phyloP scores from a whole-genome alignment of 2,797 vertebrate species.

The Podarcis siculus region DNA sequence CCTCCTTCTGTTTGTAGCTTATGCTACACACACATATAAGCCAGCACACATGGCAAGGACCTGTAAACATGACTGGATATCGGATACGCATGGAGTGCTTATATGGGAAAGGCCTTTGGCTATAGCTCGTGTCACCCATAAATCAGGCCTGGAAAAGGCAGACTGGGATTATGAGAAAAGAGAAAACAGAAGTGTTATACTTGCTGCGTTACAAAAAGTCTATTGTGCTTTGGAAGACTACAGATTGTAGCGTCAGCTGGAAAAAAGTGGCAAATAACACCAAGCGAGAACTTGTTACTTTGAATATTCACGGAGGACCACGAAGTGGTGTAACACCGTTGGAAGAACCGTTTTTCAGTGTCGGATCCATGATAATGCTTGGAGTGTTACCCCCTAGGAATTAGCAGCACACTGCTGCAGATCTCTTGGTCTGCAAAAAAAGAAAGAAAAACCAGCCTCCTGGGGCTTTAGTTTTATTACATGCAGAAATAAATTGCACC shows the following conservation, averaged over 20 bases:
- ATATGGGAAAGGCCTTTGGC: neutral
- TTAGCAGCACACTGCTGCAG: neutral
- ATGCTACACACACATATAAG: neutral
- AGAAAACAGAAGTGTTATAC: constrained; percentile 62
- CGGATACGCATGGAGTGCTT: too few species aligned
- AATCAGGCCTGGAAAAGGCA: neutral
- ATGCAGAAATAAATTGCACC: neutral
- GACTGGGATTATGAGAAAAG: constrained; percentile 71
- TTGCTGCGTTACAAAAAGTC: constrained; percentile 68
- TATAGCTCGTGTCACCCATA: neutral
- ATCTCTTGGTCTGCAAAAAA: neutral
- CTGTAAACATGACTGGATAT: neutral
- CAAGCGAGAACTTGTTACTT: constrained; percentile 63
- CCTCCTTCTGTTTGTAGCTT: neutral
- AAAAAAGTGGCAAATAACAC: constrained; percentile 64
- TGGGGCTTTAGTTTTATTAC: neutral
- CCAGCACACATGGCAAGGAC: neutral
- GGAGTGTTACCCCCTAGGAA: neutral
- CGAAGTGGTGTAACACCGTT: constrained; percentile 66
- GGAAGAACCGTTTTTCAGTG: constrained; percentile 66
- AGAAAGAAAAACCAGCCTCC: neutral
- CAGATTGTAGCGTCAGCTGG: constrained; percentile 65
- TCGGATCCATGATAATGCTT: constrained; percentile 45
- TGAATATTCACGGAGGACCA: constrained; percentile 63
- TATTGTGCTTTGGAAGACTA: constrained; percentile 69